Evolutionary conservation across 2,113 vertebrate species (phyloP).

Genomic region (Kobus ellipsiprymnus): DNA sequence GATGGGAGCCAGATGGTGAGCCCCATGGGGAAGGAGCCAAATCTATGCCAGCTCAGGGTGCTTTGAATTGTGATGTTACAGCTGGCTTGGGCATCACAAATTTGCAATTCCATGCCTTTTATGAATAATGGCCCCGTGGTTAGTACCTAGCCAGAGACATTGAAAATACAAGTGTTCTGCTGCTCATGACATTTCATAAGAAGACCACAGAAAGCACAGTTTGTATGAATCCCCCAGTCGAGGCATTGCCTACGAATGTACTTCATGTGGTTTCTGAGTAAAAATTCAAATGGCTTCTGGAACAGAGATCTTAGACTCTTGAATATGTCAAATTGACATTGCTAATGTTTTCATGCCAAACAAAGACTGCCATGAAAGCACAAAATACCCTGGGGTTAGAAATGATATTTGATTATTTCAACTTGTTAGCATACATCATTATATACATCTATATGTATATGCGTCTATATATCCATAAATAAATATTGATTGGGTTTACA

Average conservation of each 20-base stretch:
- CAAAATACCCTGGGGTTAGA: background rate
- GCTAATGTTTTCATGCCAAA: background rate
- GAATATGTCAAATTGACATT: background rate
- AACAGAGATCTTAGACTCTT: background rate
- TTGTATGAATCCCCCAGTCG: background rate
- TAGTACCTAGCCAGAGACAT: background rate
- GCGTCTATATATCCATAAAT: background rate
- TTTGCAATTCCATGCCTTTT: conserved; percentile 31
- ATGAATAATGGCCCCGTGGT: background rate
- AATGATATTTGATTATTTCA: background rate
- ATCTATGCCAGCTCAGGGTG: background rate
- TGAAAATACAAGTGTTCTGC: background rate
- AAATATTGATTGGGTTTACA: background rate
- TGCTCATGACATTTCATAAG: background rate
- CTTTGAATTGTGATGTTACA: conserved; percentile 24
- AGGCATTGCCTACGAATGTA: background rate
- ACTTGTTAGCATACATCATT: background rate
- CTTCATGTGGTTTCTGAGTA: background rate
- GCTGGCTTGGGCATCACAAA: background rate
- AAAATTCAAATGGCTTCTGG: background rate
- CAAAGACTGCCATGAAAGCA: background rate
- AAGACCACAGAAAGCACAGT: background rate
- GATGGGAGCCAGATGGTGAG: background rate
- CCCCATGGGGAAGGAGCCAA: rapidly evolving
- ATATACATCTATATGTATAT: background rate